Evolutionary conservation across 2,797 vertebrate species (phyloP).

Genomic region (Phaenicophaeus curvirostris): DNA sequence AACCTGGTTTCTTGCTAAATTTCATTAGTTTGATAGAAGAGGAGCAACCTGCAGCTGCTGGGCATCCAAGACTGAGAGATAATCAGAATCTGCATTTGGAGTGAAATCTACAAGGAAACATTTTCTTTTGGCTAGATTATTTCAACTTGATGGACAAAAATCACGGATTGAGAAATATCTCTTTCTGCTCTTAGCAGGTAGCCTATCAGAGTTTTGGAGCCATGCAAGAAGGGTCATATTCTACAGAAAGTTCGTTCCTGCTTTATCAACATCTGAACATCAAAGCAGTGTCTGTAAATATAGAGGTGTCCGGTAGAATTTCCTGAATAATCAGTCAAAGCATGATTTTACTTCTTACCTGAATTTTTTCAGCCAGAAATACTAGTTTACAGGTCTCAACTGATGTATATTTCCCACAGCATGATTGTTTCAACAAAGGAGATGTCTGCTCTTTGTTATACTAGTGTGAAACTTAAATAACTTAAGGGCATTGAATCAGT

Average conservation of each 20-base stretch:
- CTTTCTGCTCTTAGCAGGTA: not conserved
- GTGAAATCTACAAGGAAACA: not conserved
- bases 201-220: not conserved
- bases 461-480: not conserved
- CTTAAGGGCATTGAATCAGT: not conserved
- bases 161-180: not conserved
- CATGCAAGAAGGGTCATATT: not conserved
- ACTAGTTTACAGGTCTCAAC: not conserved
- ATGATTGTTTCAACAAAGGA: not conserved
- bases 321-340: not conserved
- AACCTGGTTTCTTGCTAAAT: not conserved
- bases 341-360: not conserved
- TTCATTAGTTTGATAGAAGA: not conserved
- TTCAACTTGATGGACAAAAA: not conserved
- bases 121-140: not conserved
- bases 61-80: fast-evolving
- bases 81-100: not conserved
- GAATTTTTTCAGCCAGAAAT: not conserved
- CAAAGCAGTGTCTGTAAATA: not conserved
- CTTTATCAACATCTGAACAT: not conserved
- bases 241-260: not conserved
- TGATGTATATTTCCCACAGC: not conserved
- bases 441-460: not conserved
- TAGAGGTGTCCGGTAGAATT: not conserved
- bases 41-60: not conserved